Conservation (phyloP, 2,888 invertebrate genomes). For the Craniophora ligustri region DNA sequence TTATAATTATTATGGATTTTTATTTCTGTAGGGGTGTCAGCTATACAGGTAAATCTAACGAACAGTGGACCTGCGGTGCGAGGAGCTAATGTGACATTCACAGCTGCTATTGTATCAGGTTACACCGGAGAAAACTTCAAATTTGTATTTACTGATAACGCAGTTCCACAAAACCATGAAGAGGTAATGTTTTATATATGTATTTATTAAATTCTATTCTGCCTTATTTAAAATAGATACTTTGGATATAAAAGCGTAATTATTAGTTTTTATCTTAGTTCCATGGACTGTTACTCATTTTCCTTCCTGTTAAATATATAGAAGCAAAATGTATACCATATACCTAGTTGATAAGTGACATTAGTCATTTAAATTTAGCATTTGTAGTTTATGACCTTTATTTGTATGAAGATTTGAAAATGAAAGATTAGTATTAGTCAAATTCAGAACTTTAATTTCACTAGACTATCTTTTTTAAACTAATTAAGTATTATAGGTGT, state of each 20-base stretch:
- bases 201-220: background rate
- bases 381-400: no score
- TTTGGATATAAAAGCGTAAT: background rate
- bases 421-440: no score
- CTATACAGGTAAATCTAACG: conserved; percentile 82
- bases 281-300: background rate
- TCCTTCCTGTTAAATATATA: background rate
- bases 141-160: conserved; percentile 91
- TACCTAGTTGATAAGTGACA: no score
- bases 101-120: conserved; percentile 85
- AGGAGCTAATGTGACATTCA: conserved; percentile 92
- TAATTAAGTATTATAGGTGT: no score
- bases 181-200: conserved; percentile 71
- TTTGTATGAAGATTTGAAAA: no score
- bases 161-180: conserved; percentile 80
- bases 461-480: no score
- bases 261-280: background rate
- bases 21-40: conserved; percentile 64
- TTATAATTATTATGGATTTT: background rate
- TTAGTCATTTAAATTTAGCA: no score
- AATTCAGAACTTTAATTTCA: no score
- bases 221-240: background rate
- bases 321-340: no score
- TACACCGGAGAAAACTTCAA: conserved; percentile 73
- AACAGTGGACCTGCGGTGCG: conserved; percentile 91